Conservation (phyloP, 2,888 invertebrate genomes). For the Bimastos eiseni region DNA sequence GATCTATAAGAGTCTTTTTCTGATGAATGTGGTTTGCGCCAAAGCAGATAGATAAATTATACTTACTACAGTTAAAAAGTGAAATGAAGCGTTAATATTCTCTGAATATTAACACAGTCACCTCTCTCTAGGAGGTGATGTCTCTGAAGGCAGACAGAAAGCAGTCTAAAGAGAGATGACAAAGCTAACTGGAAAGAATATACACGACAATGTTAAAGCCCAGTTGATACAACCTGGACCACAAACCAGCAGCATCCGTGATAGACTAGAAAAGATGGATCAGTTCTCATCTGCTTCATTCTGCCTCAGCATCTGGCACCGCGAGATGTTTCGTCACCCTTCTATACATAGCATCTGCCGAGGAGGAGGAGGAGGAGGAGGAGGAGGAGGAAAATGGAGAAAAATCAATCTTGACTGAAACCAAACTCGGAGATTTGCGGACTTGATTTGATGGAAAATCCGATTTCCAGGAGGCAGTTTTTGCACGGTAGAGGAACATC, state of each 20-base stretch:
- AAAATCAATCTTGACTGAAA: background rate
- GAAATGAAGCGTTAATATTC: background rate
- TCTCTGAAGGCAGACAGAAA: background rate
- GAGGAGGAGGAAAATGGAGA: background rate
- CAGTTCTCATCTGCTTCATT: background rate
- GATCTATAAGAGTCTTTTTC: background rate
- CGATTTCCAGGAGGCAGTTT: background rate
- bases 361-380: too few species aligned
- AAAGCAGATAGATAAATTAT: background rate
- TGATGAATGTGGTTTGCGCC: background rate
- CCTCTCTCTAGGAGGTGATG: background rate
- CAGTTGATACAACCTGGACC: too few species aligned
- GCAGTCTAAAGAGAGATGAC: background rate
- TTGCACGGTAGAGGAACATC: background rate
- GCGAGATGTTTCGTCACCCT: background rate
- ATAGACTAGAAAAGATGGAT: background rate
- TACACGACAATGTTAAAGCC: too few species aligned
- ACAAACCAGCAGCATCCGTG: background rate
- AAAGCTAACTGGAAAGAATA: background rate
- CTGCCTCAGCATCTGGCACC: background rate
- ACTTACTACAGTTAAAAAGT: too few species aligned
- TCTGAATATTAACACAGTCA: background rate
- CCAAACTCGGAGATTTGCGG: conserved; percentile 5
- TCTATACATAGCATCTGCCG: background rate
- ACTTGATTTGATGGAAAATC: background rate